Conservation (phyloP, 2,797 vertebrate genomes). For the Epinephelus coioides region DNA sequence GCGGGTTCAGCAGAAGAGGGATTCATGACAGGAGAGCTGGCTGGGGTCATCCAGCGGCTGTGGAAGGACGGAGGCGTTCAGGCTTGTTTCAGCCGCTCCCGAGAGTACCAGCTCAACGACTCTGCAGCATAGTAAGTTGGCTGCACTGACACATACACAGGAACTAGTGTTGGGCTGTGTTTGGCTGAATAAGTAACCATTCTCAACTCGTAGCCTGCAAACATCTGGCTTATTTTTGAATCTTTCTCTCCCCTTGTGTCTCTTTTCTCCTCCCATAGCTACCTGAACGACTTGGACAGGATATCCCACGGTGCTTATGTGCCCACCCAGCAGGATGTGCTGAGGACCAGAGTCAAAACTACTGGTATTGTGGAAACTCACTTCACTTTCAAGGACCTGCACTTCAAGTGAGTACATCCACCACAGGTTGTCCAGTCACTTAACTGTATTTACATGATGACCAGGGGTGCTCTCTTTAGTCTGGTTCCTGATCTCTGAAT, state of each 20-base stretch:
- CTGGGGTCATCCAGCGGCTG: slow-evolving; percentile 95
- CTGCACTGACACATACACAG: background rate
- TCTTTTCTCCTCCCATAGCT: slow-evolving; percentile 81
- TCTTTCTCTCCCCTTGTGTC: background rate
- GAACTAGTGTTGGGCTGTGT: background rate
- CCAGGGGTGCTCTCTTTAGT: background rate
- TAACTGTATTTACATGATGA: background rate
- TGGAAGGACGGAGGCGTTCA: slow-evolving; percentile 97
- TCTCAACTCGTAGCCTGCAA: background rate
- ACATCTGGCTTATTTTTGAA: background rate
- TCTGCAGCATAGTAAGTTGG: slow-evolving; percentile 97
- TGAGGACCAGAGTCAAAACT: slow-evolving; percentile 98
- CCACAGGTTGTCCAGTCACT: background rate
- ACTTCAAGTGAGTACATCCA: slow-evolving; percentile 93
- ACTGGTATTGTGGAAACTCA: slow-evolving; percentile 99
- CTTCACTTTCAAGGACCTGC: slow-evolving; percentile 99
- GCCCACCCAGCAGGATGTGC: slow-evolving; percentile 98
- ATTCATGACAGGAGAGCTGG: slow-evolving; percentile 96
- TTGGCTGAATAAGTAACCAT: background rate
- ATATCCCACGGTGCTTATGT: slow-evolving; percentile 94
- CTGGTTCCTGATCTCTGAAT: background rate
- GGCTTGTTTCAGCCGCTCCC: slow-evolving; percentile 95
- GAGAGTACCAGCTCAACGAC: slow-evolving; percentile 99
- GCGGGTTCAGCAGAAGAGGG: slow-evolving; percentile 97
- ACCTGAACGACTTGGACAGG: slow-evolving; percentile 98